Base-by-base conservation (phyloP, 2,888 invertebrate genomes). In the Ecliptopera silaceata region DNA sequence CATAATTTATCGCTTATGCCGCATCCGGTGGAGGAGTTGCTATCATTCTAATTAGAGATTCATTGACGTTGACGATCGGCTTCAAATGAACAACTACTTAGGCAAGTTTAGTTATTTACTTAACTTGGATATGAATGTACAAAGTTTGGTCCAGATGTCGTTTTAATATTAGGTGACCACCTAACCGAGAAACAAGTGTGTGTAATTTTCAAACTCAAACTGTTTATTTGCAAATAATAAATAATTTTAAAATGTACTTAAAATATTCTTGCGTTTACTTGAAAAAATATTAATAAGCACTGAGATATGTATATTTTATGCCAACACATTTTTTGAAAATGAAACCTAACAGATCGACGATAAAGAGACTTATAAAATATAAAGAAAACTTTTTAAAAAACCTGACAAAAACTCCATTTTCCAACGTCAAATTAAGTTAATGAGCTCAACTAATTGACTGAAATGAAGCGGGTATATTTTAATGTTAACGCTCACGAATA, bases 1-100 rank as follows among this genome's bases (percentile, higher is more conserved):
- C 83, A 88, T 89, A 89, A 90, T 89, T 89, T 88, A 90, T 89
- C 85, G 87, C 80, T 86, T 82, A 79, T 68, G 75, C 78, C 76
- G 77, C 82, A 87, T 86, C 87, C 87, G 84, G 82, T 72, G 75
- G 66, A 75, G 66, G 71, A 75, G 71, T 69, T 75, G 81, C 79
- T 72, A 82, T 86, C 74, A 76, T 79, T 78, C 84, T 87, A 86
- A 89, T 88, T 84, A 85, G 77, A 72, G 78, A 81, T 82, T 85
- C 81, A 88, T 85, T 80, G 80, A 80, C 79, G 74, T 72, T 82
- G 77, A 86, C 84, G 71, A 80, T 78, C 72, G 60, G 59, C 69
- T 49, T 54, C 59, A 51, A 64, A 63, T 29, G 17, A 54, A 47
- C 42, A 26, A 6, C 26, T 26, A 20, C n/a, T n/a, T 20, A 26